These are phyloP conservation scores for Caenorhabditis latens DNA, from an alignment of 1,140 invertebrate genomes.

Conservation along the genomic window DNA sequence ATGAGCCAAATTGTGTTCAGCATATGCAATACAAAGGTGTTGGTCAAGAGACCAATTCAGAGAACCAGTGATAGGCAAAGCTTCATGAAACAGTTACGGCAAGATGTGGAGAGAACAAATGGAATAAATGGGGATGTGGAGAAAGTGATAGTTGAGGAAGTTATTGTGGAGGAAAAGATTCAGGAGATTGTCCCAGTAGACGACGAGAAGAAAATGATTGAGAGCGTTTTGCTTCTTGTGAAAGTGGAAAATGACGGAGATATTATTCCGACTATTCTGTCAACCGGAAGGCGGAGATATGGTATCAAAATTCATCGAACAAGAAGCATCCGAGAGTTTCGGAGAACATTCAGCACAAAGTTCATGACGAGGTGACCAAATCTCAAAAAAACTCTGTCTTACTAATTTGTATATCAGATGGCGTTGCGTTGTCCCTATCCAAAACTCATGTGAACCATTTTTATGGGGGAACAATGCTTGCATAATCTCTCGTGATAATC, in stretches of 20 bases:
- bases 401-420: neutral
- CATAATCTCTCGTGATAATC: slow-evolving; percentile 24
- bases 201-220: slow-evolving; percentile 37
- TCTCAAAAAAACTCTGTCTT: neutral
- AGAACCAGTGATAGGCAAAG: slow-evolving; percentile 27
- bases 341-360: slow-evolving; percentile 18
- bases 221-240: neutral
- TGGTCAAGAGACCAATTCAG: slow-evolving; percentile 19
- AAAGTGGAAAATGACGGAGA: slow-evolving; percentile 19
- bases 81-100: slow-evolving; percentile 11
- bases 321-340: slow-evolving; percentile 5
- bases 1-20: slow-evolving; percentile 54
- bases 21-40: slow-evolving; percentile 35
- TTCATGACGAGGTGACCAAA: slow-evolving; percentile 19
- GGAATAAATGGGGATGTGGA: slow-evolving; percentile 2
- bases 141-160: slow-evolving; percentile 9
- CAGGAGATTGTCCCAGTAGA: neutral
- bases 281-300: slow-evolving; percentile 12
- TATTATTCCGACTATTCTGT: slow-evolving; percentile 32
- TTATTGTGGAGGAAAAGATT: neutral
- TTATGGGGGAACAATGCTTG: slow-evolving; percentile 32
- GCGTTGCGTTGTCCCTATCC: neutral
- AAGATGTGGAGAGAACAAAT: slow-evolving; percentile 4
- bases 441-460: slow-evolving; percentile 39
- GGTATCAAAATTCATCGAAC: slow-evolving; percentile 43